Evolutionary conservation across 2,113 vertebrate species (phyloP).

Genomic region (Psittacus erithacus): DNA sequence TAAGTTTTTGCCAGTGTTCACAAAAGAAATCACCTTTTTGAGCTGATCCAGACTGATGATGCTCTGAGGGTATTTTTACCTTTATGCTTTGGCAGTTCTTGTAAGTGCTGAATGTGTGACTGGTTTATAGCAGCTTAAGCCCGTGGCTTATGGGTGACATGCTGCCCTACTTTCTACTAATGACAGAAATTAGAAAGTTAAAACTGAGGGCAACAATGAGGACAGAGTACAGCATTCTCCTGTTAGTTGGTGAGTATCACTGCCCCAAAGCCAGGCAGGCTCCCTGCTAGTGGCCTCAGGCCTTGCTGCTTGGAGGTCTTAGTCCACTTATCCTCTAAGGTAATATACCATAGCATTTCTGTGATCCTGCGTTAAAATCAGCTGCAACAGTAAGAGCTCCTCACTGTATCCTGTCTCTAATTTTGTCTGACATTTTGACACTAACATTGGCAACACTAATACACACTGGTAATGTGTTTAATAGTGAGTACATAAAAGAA

Average conservation of each 20-base stretch:
- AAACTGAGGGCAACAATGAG: neutral
- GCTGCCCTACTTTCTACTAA: neutral
- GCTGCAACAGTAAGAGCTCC: neutral
- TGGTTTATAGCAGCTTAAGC: conserved; percentile 1
- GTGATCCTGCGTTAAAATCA: neutral
- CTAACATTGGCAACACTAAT: neutral
- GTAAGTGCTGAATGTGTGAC: neutral
- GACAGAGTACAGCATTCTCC: neutral
- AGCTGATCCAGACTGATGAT: neutral
- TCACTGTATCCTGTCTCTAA: neutral
- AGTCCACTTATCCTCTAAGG: neutral
- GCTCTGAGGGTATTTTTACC: neutral
- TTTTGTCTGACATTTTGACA: neutral
- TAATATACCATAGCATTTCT: neutral
- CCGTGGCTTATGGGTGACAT: neutral
- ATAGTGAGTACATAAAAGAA: neutral
- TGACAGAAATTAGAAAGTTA: neutral
- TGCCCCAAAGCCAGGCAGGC: neutral
- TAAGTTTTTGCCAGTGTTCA: neutral
- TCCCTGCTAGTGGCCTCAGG: neutral
- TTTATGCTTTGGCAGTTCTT: neutral
- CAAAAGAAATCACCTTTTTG: neutral
- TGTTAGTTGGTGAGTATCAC: neutral
- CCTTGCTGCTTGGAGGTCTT: neutral
- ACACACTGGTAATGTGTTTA: neutral